Conservation (phyloP, 2,113 vertebrate species). For the Camelus bactrianus region DNA sequence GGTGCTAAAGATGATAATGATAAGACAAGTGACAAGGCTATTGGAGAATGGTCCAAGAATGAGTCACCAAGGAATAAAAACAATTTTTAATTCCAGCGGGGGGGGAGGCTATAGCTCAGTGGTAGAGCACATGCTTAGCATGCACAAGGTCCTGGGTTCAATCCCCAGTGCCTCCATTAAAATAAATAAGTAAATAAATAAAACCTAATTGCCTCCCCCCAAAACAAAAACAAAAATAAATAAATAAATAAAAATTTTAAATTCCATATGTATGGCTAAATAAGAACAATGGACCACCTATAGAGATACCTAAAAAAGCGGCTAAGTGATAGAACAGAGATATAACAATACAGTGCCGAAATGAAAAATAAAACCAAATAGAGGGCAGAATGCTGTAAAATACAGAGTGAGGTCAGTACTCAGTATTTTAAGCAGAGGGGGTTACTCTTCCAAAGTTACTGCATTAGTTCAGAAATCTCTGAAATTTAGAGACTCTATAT, state of each 20-base stretch:
- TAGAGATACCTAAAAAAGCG: not conserved
- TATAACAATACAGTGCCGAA: not conserved
- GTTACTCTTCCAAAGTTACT: not conserved
- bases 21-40: not conserved
- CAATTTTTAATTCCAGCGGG: not conserved
- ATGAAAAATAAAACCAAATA: constrained; percentile 27
- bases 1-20: not conserved
- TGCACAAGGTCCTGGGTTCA: too few species aligned
- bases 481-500: not conserved
- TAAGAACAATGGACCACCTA: not conserved
- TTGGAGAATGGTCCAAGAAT: not conserved
- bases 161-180: too few species aligned
- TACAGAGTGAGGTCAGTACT: not conserved
- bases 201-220: too few species aligned
- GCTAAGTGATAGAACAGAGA: not conserved
- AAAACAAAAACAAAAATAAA: too few species aligned
- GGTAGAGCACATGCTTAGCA: too few species aligned
- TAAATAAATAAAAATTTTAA: not conserved
- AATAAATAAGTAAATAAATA: too few species aligned
- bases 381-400: not conserved
- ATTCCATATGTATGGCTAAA: not conserved
- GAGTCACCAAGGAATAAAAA: not conserved
- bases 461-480: not conserved
- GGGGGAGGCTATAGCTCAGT: too few species aligned
- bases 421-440: not conserved